These are phyloP conservation scores for Caenorhabditis angaria DNA, from an alignment of 2,888 invertebrate genomes.

Conservation along the genomic window DNA sequence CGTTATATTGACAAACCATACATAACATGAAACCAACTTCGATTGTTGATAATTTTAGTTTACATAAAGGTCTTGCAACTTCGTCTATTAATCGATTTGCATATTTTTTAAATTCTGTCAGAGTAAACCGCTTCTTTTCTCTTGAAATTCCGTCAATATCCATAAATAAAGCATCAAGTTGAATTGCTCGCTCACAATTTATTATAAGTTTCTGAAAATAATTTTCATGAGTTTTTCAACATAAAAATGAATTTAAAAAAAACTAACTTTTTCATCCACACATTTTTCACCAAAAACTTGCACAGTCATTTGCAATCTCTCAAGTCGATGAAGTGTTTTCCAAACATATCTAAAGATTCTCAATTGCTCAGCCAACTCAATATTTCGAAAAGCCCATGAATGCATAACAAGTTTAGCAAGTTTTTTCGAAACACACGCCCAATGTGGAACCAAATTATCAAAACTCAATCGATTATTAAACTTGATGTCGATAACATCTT, in stretches of 20 bases:
- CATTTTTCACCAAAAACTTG: slow-evolving; percentile 32
- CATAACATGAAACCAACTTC: slow-evolving; percentile 29
- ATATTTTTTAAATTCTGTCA: slow-evolving; percentile 33
- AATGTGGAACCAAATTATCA: slow-evolving; percentile 30
- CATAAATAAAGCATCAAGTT: slow-evolving; percentile 25
- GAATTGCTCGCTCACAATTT: slow-evolving; percentile 26
- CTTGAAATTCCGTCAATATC: slow-evolving; percentile 32
- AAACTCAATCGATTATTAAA: slow-evolving; percentile 24
- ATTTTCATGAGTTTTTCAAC: too few species aligned
- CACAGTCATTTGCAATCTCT: slow-evolving; percentile 36
- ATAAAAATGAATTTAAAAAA: neutral
- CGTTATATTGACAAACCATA: slow-evolving; percentile 33
- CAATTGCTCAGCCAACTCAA: slow-evolving; percentile 22
- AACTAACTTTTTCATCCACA: slow-evolving; percentile 25
- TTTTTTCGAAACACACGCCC: slow-evolving; percentile 24
- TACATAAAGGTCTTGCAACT: slow-evolving; percentile 31
- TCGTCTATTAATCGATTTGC: slow-evolving; percentile 31
- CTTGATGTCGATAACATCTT: slow-evolving; percentile 11
- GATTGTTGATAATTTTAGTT: slow-evolving; percentile 22
- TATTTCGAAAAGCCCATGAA: slow-evolving; percentile 28
- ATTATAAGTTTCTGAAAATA: slow-evolving; percentile 32
- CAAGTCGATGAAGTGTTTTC: slow-evolving; percentile 36
- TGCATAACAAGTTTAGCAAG: slow-evolving; percentile 29
- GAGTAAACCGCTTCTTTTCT: slow-evolving; percentile 12
- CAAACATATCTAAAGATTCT: slow-evolving; percentile 34